phyloP scores from a whole-genome alignment of 2,113 vertebrate species.

The Chaetops frenatus region DNA sequence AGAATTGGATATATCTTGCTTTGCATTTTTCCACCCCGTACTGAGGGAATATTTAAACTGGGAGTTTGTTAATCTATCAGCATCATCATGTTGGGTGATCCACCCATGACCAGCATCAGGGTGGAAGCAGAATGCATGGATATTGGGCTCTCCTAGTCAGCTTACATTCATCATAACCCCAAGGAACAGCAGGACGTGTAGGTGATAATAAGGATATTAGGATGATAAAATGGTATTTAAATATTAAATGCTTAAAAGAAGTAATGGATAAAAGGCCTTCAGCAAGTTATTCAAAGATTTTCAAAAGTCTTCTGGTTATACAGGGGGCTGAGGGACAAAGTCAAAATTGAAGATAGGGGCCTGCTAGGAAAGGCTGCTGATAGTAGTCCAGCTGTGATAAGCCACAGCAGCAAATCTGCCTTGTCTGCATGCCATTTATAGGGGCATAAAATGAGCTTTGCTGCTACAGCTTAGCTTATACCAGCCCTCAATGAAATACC shows the following conservation, averaged over 20 bases:
- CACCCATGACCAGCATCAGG: not conserved
- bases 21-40: not conserved
- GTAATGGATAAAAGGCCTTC: slow-evolving; percentile 28
- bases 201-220: slow-evolving; percentile 42
- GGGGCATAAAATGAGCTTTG: slow-evolving; percentile 34
- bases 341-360: not conserved
- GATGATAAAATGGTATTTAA: slow-evolving; percentile 63
- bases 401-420: not conserved
- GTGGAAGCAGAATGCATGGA: not conserved
- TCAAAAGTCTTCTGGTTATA: not conserved
- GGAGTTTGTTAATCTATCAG: not conserved
- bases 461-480: not conserved
- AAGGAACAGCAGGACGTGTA: not conserved
- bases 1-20: not conserved
- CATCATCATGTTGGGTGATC: not conserved
- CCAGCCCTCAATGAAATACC: not conserved
- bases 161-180: not conserved
- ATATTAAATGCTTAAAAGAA: slow-evolving; percentile 61
- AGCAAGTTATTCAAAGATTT: not conserved
- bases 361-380: not conserved
- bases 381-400: not conserved
- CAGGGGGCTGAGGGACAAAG: not conserved
- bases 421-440: not conserved
- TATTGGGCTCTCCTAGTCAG: rapidly evolving
- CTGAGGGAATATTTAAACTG: not conserved